These are phyloP conservation scores for Entomyzon cyanotis DNA, from an alignment of 2,113 vertebrate species.

Conservation along the genomic window DNA sequence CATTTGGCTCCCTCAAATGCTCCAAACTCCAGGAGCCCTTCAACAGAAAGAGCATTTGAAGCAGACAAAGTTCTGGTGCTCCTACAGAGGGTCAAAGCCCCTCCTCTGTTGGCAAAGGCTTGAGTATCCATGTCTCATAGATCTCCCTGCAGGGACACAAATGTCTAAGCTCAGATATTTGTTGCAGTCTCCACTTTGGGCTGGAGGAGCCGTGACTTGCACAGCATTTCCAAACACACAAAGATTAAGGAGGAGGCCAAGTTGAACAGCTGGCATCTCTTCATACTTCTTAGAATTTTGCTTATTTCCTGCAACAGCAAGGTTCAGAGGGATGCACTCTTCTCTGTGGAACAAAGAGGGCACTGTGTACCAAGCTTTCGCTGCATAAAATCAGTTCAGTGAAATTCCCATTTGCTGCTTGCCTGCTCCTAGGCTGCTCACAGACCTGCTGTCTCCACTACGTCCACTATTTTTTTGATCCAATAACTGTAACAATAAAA, in stretches of 20 bases:
- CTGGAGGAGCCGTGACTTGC: not conserved
- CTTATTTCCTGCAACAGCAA: not conserved
- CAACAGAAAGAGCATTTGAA: not conserved
- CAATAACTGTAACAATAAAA: not conserved
- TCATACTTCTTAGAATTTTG: not conserved
- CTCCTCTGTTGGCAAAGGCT: not conserved
- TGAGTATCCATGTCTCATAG: not conserved
- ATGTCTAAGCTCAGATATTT: not conserved
- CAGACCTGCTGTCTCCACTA: not conserved
- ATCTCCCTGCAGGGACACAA: not conserved
- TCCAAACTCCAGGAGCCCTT: not conserved
- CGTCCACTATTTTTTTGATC: not conserved
- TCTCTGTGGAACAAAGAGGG: constrained; percentile 55
- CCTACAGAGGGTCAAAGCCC: not conserved
- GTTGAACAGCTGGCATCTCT: not conserved
- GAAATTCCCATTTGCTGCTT: not conserved
- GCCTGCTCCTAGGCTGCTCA: not conserved
- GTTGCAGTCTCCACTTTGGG: not conserved
- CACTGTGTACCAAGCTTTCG: constrained; percentile 61
- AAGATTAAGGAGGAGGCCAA: not conserved
- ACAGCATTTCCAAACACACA: constrained; percentile 20
- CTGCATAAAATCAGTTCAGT: not conserved
- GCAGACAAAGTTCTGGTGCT: not conserved
- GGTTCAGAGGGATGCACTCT: constrained; percentile 14
- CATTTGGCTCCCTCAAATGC: not conserved